phyloP scores from a whole-genome alignment of 2,113 vertebrate genomes.

The Petroica traversi region DNA sequence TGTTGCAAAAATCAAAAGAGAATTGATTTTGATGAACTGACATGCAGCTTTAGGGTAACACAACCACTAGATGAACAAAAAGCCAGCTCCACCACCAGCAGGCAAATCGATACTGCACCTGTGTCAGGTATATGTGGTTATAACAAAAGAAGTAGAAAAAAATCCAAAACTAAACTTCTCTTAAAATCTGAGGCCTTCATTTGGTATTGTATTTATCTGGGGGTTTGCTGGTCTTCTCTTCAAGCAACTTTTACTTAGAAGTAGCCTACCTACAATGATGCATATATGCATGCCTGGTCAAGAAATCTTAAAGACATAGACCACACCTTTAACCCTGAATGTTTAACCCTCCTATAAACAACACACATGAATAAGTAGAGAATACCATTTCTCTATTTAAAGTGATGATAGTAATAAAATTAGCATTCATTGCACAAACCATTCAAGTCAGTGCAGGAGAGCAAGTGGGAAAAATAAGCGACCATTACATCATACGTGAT shows the following conservation, averaged over 20 bases:
- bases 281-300: neutral
- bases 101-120: neutral
- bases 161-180: neutral
- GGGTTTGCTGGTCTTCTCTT: neutral
- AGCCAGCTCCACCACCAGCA: neutral
- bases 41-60: slow-evolving; percentile 38
- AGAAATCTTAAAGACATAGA: neutral
- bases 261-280: neutral
- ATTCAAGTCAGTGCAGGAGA: neutral
- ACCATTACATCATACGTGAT: neutral
- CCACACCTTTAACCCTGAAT: neutral
- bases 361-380: neutral
- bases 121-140: slow-evolving; percentile 26
- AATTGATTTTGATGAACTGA: slow-evolving; percentile 60
- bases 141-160: neutral
- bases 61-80: slow-evolving; percentile 19
- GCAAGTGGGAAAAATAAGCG: neutral
- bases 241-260: neutral
- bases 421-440: neutral
- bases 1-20: slow-evolving; percentile 64
- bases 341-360: neutral
- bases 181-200: neutral
- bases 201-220: neutral
- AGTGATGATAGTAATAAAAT: neutral
- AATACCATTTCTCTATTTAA: neutral